Percentiles rank a stretch among this genome's conserved stretches.
Evolutionary conservation across 2,113 vertebrate genomes (phyloP).

Genomic region (Hepsetus odoe): DNA sequence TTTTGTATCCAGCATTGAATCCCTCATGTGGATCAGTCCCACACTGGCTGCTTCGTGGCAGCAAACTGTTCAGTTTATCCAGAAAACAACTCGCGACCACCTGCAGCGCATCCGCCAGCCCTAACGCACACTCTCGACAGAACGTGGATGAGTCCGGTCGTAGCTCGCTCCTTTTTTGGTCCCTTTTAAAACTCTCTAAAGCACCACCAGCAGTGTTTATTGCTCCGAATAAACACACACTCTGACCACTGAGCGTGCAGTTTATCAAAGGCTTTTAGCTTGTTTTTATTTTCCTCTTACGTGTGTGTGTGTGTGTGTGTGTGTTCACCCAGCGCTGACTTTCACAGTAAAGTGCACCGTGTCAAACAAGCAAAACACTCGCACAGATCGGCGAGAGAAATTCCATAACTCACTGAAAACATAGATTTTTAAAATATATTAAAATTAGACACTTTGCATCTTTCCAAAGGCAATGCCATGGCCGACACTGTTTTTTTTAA

Average conservation of each 20-base stretch:
- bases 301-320: not conserved
- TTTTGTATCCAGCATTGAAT: too few relatives aligned
- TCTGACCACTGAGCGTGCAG: not conserved
- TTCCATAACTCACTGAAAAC: too few relatives aligned
- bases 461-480: too few relatives aligned
- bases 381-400: too few relatives aligned
- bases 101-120: not conserved
- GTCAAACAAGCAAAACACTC: not conserved
- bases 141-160: not conserved
- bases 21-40: too few relatives aligned
- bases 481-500: too few relatives aligned
- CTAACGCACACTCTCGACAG: not conserved
- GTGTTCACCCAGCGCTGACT: slow-evolving; percentile 27
- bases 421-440: too few relatives aligned
- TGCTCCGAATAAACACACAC: not conserved
- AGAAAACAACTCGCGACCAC: not conserved
- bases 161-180: not conserved
- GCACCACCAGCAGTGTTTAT: not conserved
- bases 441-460: too few relatives aligned
- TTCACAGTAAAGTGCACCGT: slow-evolving; percentile 7
- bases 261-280: not conserved
- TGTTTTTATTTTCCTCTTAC: not conserved
- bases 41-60: not conserved
- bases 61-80: not conserved
- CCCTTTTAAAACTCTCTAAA: too few relatives aligned